phyloP scores from a whole-genome alignment of 2,888 invertebrate species.

The Thereva unica region DNA sequence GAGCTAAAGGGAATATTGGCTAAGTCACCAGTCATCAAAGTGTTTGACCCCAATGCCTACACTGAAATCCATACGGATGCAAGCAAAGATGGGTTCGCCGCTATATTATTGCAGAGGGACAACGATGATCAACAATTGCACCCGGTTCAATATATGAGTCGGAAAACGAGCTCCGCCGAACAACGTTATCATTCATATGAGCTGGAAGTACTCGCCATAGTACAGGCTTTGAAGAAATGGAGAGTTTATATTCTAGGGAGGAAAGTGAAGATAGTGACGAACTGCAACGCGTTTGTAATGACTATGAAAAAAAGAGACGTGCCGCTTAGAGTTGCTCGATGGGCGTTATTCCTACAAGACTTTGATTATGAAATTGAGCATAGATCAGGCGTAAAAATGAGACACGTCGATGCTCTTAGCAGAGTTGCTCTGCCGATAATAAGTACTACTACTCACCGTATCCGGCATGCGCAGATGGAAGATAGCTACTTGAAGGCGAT shows the following conservation, averaged over 20 bases:
- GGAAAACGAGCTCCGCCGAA: slow-evolving; percentile 28
- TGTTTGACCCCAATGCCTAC: slow-evolving; percentile 27
- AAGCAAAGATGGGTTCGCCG: slow-evolving; percentile 12
- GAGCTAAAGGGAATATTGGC: slow-evolving; percentile 4
- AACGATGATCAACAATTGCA: slow-evolving; percentile 4
- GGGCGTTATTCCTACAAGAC: not conserved
- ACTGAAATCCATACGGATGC: slow-evolving; percentile 33
- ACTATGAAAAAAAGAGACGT: slow-evolving; percentile 18
- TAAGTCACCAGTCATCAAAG: slow-evolving; percentile 21
- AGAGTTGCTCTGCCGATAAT: slow-evolving; percentile 19
- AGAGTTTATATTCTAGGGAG: no score
- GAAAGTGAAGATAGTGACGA: no score
- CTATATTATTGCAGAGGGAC: slow-evolving; percentile 12
- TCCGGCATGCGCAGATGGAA: slow-evolving; percentile 7
- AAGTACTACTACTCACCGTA: slow-evolving; percentile 7
- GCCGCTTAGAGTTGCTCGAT: slow-evolving; percentile 11
- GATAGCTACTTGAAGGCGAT: slow-evolving; percentile 4
- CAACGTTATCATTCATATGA: slow-evolving; percentile 34
- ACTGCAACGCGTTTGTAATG: no score
- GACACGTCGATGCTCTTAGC: slow-evolving; percentile 32
- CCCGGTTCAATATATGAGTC: slow-evolving; percentile 22
- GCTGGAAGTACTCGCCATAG: slow-evolving; percentile 35
- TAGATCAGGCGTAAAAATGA: slow-evolving; percentile 15
- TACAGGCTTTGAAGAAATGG: no score
- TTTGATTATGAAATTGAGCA: slow-evolving; percentile 23